Evolutionary conservation across 2,113 vertebrate genomes (phyloP), one percentile per base, ranked within the genome.

Genomic region (Alethe diademata): DNA sequence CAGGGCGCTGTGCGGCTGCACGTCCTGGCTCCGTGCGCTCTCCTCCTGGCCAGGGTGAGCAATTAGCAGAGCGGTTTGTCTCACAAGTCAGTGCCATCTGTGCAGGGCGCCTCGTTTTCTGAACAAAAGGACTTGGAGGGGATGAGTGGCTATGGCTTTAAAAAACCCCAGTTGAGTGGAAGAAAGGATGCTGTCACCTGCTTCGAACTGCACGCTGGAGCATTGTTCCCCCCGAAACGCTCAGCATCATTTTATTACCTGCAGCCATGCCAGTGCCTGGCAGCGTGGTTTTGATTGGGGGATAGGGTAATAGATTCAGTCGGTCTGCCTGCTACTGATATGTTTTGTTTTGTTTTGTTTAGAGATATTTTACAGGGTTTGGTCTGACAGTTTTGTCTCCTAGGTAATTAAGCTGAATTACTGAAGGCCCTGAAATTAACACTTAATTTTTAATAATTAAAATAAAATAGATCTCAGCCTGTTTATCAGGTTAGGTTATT

Each of bases 41-140:
- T 73, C 58, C 91, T 89, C 33, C 4, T 1, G 19, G 72, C 91
- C 78, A 9, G 83, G 69, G 36, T 1, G 20, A 69, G 43, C 96
- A 71, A 82, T 88, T 28, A 22, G 1, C 17, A 1, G 79, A 48
- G 54, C 20, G 5, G 61, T 60, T 85, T 66, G 84, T 94, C 79
- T 93, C 93, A 15, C 88, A 65, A 90, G 65, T 86, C 86, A 14
- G 13, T 89, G 95, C 95, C 97, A 96, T 97, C 96, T 95, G 97
- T 88, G 95, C 93, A 14, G 84, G 69, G 69, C 2, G 75, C 86
- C 84, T 96, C 62, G 84, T 87, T 57, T 38, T 26, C n/a, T 0
- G 54, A 86, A 96, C 96, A 97, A 97, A 97, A 96, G 81, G 86
- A 35, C 86, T 81, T 40, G 74, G 64, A 93, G 42, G 54, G 48